Evolutionary conservation across 1,140 invertebrate genomes (phyloP), one percentile per base, ranked within the genome.

Genomic region (Drosophila paulistorum): DNA sequence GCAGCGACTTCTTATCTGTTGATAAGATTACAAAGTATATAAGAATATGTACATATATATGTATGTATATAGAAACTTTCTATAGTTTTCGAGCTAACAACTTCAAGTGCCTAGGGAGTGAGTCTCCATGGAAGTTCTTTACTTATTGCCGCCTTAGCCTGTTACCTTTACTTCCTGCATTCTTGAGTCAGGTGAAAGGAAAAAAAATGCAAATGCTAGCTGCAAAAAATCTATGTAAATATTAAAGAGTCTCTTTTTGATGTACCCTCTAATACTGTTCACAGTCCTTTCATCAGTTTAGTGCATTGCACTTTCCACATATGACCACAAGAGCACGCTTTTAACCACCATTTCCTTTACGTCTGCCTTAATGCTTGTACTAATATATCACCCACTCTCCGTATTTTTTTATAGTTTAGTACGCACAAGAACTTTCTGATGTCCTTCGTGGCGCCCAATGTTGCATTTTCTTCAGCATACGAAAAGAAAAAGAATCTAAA

Each of bases 21-120:
- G 63, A 69, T 69, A 81, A 76, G 48, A 73, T 67, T 58, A 81
- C 78, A 70, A 65, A 81, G 73, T 76, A 62, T 48, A 20, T 17
- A 17, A 17, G 17, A 17, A 17, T 51, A 37, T 58, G 14, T 51
- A n/a, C n/a, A n/a, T n/a, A n/a, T n/a, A n/a, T n/a, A 37, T 17
- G 10, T 9, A 58, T 58, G 37, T 60, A 74, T 45, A 17, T 45
- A 20, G 0, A 48, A 51, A 51, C 9, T 51, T 51, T 51, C 45
- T 51, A 51, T 51, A 51, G 45, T 62, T 68, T 68, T 63, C 37
- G 42, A 65, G 23, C 35, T 48, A 67, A 35, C 58, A 58, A 63
- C 37, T 73, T 76, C 13, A 68, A 73, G 42, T 41, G 65, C 61
- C 45, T 9, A 39, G 37, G 48, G 70, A 61, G 42, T 41, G 45